Base-by-base conservation (phyloP, 30 jellyfish, hydroid and myxozoan genomes). In the Aurelia sp. region DNA sequence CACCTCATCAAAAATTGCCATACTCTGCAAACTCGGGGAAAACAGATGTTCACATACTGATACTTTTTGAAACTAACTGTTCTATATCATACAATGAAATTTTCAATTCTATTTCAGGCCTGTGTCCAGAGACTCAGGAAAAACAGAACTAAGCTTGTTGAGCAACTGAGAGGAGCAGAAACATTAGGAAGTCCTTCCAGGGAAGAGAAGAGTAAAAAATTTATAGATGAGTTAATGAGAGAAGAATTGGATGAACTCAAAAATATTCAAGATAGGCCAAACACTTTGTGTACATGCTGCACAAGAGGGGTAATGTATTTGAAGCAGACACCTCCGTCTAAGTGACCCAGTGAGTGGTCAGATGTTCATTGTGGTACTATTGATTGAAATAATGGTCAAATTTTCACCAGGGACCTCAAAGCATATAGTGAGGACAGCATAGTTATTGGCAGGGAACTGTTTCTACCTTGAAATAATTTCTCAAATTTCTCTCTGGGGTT, bases 61-160 rank as follows among this genome's bases (percentile, higher is more conserved):
- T 21, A 13, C 35, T 16, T 13, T 21, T 64, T 13, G 48, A 27
- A 22, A 33, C 62, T 5, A 70, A 3, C 33, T 12, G 22, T 15
- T 31, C 31, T n/a, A 5, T 13, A 27, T 9, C 33, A 68, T 21
- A 5, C 22, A 18, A 4, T 30, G 10, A 20, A 8, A 30, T 41
- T 41, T 47, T 47, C 59, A 6, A 41, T 5, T 50, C 71, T 74
- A 0, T 75, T 22, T 1, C 18, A 90, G 97, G 97, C 92, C 15
- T 91, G 97, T 66, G 41, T 91, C 33, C 84, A 83, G 8, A 76
- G 97, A 48, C 81, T 91, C 72, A 80, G 86, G 18, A 40, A 77
- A 48, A 91, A 80, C 58, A 87, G 97, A 7, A 66, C 71, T 13
- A 73, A 76, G 52, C 74, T 91, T 21, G 97, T 91, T 24, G 91